Base-by-base conservation (phyloP, 2,113 vertebrate species). In the Menidia beryllina region DNA sequence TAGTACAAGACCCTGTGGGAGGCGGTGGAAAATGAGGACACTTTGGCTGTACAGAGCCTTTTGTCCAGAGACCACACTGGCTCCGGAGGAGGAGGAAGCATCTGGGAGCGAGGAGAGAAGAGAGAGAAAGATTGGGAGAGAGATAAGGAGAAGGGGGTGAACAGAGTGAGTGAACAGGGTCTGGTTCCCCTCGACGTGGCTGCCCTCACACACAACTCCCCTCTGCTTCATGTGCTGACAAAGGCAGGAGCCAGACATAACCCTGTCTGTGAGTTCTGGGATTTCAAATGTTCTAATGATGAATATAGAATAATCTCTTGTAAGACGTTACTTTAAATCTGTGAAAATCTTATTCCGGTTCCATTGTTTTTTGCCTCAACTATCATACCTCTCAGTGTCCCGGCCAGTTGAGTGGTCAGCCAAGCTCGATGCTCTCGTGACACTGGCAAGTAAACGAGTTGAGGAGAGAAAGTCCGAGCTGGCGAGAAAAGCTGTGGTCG, bases 11-110 rank as follows among this genome's bases (percentile, higher is more conserved):
- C 69, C 83, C 80, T 94, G 65, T 94, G 92, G 92, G 91, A 93
- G 43, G 92, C 92, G 0, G 91, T 94, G 85, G 92, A 93, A 70
- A 92, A 91, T 59, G 93, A 93, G 73, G 93, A 94, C 84, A 91
- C 89, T 24, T 41, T 92, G 82, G 91, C 89, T 1, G 91, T 94
- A 13, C 91, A 93, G 64, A 85, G 72, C 66, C 79, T 93, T 77
- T 86, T 94, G 58, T 92, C 83, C 75, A 86, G 79, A 77, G 89
- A 88, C 51, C 41, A 57, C 51, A 77, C 17, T 39, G 59, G 68
- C 60, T 47, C 64, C 71, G 82, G 73, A 54, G 83, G 76, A 45
- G 67, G 70, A 11, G 71, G 72, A 26, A 77, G 79, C 62, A 4
- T 84, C 45, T 89, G 86, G 77, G 89, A 90, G 49, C 77, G 76